These are phyloP conservation scores for Atherinosoma microstoma DNA, from an alignment of 2,797 vertebrate species.

Conservation along the genomic window DNA sequence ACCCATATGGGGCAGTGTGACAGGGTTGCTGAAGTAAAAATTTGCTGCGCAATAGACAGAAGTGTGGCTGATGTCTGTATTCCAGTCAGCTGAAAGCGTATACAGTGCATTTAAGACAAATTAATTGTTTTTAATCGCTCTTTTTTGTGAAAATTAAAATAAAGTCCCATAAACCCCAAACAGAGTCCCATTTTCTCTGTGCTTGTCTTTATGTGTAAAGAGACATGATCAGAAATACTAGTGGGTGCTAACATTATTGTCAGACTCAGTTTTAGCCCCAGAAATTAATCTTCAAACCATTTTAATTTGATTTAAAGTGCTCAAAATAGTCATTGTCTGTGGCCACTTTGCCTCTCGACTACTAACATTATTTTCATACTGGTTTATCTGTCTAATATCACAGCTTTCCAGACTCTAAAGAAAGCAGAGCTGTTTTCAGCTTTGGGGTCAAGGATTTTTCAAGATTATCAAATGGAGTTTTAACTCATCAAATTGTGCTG, in stretches of 20 bases:
- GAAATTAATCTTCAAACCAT: slow-evolving; percentile 3
- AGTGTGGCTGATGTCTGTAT: background rate
- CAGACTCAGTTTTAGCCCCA: slow-evolving; percentile 4
- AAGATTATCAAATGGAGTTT: background rate
- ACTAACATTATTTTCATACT: background rate
- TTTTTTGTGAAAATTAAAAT: background rate
- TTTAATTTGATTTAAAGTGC: slow-evolving; percentile 1
- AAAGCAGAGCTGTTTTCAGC: background rate
- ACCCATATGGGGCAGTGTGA: slow-evolving; percentile 1
- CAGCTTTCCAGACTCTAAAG: background rate
- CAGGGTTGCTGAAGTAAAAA: slow-evolving; percentile 20
- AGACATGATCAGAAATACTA: slow-evolving; percentile 26
- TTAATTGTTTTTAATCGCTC: background rate
- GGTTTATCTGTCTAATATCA: background rate
- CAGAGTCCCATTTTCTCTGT: too few relatives aligned
- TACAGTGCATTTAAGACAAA: background rate
- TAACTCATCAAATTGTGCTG: background rate
- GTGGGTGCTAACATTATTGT: slow-evolving; percentile 8
- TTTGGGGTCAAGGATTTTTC: background rate
- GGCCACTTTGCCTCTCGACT: background rate
- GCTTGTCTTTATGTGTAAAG: background rate
- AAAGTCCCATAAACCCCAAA: too few relatives aligned
- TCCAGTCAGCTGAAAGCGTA: slow-evolving; percentile 11
- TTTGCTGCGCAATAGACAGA: background rate
- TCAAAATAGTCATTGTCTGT: slow-evolving; percentile 11